A percentile compares a stretch with the other conserved stretches of the same genome.
Conservation (phyloP, 2,888 invertebrate species). For the Lycaena phlaeas region DNA sequence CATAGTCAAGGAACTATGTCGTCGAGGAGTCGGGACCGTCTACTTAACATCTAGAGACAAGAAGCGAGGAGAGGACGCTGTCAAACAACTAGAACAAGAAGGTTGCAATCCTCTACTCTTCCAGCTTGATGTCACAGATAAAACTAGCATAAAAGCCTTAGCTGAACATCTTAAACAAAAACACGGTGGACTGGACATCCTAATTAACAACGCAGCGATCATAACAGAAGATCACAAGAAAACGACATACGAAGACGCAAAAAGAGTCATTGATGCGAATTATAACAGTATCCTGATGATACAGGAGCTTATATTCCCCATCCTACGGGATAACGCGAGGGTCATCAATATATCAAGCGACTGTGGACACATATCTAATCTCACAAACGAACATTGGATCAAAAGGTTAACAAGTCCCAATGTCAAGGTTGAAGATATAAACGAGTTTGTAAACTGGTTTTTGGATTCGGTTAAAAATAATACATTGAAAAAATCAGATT, state of each 20-base stretch:
- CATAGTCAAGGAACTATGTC: slow-evolving; percentile 73
- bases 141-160: slow-evolving; percentile 21
- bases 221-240: neutral
- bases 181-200: slow-evolving; percentile 27
- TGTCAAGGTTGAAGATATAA: slow-evolving; percentile 20
- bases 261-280: slow-evolving; percentile 25
- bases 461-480: slow-evolving; percentile 23
- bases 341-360: slow-evolving; percentile 27
- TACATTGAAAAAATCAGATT: slow-evolving; percentile 22
- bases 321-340: slow-evolving; percentile 25
- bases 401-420: slow-evolving; percentile 20
- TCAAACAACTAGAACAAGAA: slow-evolving; percentile 60
- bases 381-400: slow-evolving; percentile 25
- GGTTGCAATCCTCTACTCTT: slow-evolving; percentile 40
- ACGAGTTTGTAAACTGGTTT: slow-evolving; percentile 26
- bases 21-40: slow-evolving; percentile 73
- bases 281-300: slow-evolving; percentile 24
- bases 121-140: slow-evolving; percentile 24
- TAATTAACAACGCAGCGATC: slow-evolving; percentile 9
- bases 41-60: slow-evolving; percentile 75
- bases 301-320: slow-evolving; percentile 24
- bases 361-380: slow-evolving; percentile 25
- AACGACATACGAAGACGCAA: slow-evolving; percentile 26
- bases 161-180: slow-evolving; percentile 22
- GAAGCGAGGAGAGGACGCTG: slow-evolving; percentile 62